Conservation (phyloP, 2,797 vertebrate species). For the Silurus aristotelis region DNA sequence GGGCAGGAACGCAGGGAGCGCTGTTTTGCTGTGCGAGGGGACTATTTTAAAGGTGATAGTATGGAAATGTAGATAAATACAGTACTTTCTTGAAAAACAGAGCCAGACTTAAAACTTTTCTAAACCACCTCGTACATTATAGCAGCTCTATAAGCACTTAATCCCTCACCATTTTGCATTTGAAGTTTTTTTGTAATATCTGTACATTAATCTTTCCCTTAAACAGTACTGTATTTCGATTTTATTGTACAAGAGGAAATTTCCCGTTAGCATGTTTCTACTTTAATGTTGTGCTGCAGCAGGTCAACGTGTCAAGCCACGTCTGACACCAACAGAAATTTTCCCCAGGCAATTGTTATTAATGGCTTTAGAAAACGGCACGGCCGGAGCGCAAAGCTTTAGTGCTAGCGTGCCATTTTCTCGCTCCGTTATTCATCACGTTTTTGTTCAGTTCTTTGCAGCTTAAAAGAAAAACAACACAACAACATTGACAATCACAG, state of each 20-base stretch:
- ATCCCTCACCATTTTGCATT: not conserved
- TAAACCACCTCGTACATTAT: not conserved
- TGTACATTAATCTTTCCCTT: no score
- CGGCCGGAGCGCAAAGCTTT: not conserved
- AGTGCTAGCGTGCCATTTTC: not conserved
- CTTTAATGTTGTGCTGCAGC: not conserved
- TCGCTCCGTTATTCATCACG: no score
- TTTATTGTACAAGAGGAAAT: not conserved
- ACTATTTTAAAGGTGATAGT: no score
- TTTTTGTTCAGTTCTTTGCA: not conserved
- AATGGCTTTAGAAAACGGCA: not conserved
- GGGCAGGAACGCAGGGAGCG: no score
- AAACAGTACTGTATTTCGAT: not conserved
- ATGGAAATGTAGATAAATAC: no score
- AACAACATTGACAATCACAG: no score
- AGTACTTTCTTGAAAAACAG: no score
- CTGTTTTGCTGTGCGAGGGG: no score
- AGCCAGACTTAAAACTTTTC: no score
- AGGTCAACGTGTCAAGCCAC: not conserved
- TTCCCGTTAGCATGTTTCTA: not conserved
- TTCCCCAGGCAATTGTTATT: constrained; percentile 14
- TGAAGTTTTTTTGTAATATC: no score
- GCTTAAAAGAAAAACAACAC: not conserved
- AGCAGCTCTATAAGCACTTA: not conserved
- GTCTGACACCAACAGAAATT: not conserved